A percentile compares a stretch with the other conserved stretches of the same genome.
Conservation (phyloP, 2,113 vertebrate species). For the Thermophis baileyi region DNA sequence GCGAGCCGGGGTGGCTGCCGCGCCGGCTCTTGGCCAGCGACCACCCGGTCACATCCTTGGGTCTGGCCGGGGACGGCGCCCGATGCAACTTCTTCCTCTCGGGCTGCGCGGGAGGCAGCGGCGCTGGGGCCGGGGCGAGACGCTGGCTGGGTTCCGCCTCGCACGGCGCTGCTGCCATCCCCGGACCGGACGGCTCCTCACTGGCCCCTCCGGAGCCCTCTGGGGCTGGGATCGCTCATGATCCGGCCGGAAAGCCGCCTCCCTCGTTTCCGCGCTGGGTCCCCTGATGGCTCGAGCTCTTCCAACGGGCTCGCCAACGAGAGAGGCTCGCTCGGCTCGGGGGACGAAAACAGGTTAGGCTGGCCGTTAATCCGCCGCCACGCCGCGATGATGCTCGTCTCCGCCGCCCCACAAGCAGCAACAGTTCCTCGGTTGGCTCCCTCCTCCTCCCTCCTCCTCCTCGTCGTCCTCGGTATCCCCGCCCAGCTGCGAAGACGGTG, state of each 20-base stretch:
- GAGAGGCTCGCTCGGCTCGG: background rate
- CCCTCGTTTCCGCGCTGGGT: background rate
- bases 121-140: conserved; percentile 21
- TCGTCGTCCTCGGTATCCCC: conserved; percentile 24
- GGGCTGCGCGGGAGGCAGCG: conserved; percentile 26
- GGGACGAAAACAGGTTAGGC: background rate
- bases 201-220: conserved; percentile 31
- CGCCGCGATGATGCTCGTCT: background rate
- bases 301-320: background rate
- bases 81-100: conserved; percentile 86
- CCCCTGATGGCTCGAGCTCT: conserved; percentile 9
- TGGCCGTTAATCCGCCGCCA: background rate
- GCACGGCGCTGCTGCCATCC: conserved; percentile 44
- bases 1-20: conserved; percentile 66
- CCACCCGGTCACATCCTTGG: conserved; percentile 87
- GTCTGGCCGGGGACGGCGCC: conserved; percentile 88
- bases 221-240: conserved; percentile 1
- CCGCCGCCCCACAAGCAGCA: background rate
- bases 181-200: conserved; percentile 30
- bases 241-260: background rate
- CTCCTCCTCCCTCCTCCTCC: background rate
- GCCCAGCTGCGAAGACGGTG: conserved; percentile 62
- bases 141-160: conserved; percentile 39
- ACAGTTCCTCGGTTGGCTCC: background rate
- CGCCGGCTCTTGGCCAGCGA: conserved; percentile 83